Percentiles rank a stretch among this genome's conserved stretches.
phyloP scores from a whole-genome alignment of 1,140 invertebrate genomes.

The Drosophila pseudoobscura region DNA sequence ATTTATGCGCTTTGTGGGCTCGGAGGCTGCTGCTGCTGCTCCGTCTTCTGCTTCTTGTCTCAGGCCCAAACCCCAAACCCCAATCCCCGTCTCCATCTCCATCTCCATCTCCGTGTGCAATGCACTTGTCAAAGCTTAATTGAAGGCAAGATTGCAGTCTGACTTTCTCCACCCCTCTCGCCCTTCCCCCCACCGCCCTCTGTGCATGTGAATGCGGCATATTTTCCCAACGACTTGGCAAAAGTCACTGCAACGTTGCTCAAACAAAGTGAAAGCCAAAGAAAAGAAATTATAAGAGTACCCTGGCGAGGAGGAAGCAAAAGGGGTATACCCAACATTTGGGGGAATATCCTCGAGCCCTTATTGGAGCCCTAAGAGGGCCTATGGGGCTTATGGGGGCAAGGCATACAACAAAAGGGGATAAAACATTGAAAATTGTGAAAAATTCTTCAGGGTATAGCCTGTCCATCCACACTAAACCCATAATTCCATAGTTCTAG shows the following conservation, averaged over 20 bases:
- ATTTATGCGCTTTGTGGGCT: conserved; percentile 71
- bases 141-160: conserved; percentile 82
- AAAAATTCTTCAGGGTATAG: too few relatives aligned
- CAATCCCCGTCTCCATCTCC: conserved; percentile 4
- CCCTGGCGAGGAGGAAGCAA: neutral
- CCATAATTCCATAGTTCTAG: too few relatives aligned
- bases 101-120: conserved; percentile 50
- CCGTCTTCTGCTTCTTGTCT: conserved; percentile 55
- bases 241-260: conserved; percentile 65
- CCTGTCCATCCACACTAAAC: too few relatives aligned
- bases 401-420: too few relatives aligned
- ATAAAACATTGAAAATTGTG: too few relatives aligned
- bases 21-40: conserved; percentile 13
- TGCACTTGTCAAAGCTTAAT: conserved; percentile 83
- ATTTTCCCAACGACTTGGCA: conserved; percentile 80
- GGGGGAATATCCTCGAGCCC: too few relatives aligned
- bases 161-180: conserved; percentile 33
- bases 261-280: conserved; percentile 75
- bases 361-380: too few relatives aligned
- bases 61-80: conserved; percentile 23
- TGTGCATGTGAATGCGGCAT: conserved; percentile 69
- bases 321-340: too few relatives aligned
- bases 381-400: too few relatives aligned
- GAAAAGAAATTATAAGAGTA: conserved; percentile 69
- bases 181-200: neutral